Base-by-base conservation (phyloP, 2,113 vertebrate genomes). In the Amblyopsis rosae region DNA sequence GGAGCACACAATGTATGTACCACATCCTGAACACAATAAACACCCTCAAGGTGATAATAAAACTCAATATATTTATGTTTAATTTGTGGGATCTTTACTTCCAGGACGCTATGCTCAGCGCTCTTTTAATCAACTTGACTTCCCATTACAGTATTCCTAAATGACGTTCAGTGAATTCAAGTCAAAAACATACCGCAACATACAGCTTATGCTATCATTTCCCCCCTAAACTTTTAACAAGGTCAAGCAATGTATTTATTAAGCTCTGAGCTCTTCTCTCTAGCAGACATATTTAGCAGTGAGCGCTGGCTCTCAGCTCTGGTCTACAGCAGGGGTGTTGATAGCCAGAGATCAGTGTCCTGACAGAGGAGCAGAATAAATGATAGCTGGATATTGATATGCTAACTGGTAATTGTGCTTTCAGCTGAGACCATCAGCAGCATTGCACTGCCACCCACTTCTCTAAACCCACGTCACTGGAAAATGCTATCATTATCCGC, bases 331-430 rank as follows among this genome's bases (percentile, higher is more conserved):
- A 12, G 35, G 56, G 17, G 26, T 16, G 56, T 26, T 33, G 56
- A 33, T 58, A 13, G 56, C 32, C 19, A 58, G 17, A 57, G 9
- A 57, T 12, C 17, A 58, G 56, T 58, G 56, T 26, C 56, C 5
- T 12, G 56, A 12, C 56, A 58, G 26, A 58, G 13, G 26, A 58
- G 56, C 12, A 55, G 15, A 5, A 55, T 55, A 58, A 58, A 32
- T 58, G 56, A 58, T 58, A 26, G 56, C 6, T 58, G 10, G 19
- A 58, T 58, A 58, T 58, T 32, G 9, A 58, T 26, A 58, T 41
- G 56, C 11, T 54, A 62, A 48, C 15, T 16, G 16, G 47, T 47
- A 46, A 62, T 48, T 19, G 12, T 62, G 15, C 41, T 32, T 47
- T 16, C n/a, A 46, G 13, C 59, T 61, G 35, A 9, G 12, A n/a